A percentile compares a stretch with the other conserved stretches of the same genome.
phyloP scores from a whole-genome alignment of 2,888 invertebrate species.

The Hydrotaea diabolus region DNA sequence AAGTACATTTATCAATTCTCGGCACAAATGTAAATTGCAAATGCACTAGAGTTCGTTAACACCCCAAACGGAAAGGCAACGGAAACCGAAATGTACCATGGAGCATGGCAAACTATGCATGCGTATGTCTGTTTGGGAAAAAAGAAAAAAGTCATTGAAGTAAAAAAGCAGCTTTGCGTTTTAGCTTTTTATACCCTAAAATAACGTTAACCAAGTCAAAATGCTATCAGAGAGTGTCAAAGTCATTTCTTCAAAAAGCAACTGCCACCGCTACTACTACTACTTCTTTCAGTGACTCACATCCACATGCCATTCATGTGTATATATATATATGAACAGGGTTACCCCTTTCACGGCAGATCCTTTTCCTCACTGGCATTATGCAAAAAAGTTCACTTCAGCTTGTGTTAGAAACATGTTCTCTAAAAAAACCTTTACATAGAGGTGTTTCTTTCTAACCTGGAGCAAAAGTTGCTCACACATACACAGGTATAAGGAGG shows the following conservation, averaged over 20 bases:
- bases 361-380: not conserved
- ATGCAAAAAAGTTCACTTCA: conserved; percentile 6
- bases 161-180: conserved; percentile 45
- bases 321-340: not conserved
- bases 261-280: conserved; percentile 2
- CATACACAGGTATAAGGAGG: not conserved
- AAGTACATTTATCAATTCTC: conserved; percentile 61
- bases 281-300: not conserved
- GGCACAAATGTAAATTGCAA: conserved; percentile 47
- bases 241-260: conserved; percentile 46
- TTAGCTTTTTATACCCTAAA: conserved; percentile 32
- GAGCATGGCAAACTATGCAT: not conserved
- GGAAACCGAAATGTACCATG: not conserved
- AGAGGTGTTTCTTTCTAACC: not conserved
- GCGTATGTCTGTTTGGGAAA: not conserved
- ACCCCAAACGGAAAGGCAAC: not conserved
- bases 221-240: conserved; percentile 25
- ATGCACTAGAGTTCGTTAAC: conserved; percentile 24
- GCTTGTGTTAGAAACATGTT: not conserved
- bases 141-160: not conserved
- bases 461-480: not conserved
- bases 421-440: not conserved
- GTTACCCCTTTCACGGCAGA: not conserved
- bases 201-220: conserved; percentile 39
- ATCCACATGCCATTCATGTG: not conserved